Base-by-base conservation (phyloP, 2,888 invertebrate species). In the Drosophila putrida region DNA sequence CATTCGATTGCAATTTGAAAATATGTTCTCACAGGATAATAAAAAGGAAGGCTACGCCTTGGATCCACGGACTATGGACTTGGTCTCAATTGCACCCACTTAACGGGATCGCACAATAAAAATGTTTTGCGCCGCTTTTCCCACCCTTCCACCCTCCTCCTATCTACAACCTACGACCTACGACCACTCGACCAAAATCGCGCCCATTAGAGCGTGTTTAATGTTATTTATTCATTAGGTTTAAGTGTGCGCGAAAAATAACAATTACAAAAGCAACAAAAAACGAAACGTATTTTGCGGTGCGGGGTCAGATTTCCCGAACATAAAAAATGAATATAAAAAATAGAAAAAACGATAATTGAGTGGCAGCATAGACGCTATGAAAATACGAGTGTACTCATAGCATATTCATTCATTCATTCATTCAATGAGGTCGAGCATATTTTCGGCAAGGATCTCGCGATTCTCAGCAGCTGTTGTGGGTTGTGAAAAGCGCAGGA, bases 221-320 rank as follows among this genome's bases (percentile, higher is more conserved):
- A 89, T 89, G 88, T 90, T 89, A 90, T 89, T 89, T 89, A 90
- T 90, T 89, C 88, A 89, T 89, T 89, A 89, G 79, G 84, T 79
- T 88, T 78, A 85, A 88, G 89, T 80, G 80, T 84, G 81, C 80
- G 74, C 89, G 80, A 87, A 82, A 87, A 87, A 86, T 82, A 85
- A 85, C 88, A 86, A 82, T 85, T 87, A 82, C 80, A 75, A 78
- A 75, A 75, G 49, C 41, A 61, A 65, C 58, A 78, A 79, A 72
- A 59, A 78, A 65, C 49, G 49, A 75, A 63, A 64, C 69, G 63
- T 51, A 71, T 76, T 83, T 79, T 33, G 31, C 39, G 65, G 64
- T 62, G 50, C 74, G 75, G 79, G 84, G 79, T 86, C 84, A 79
- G 71, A 84, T 83, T 83, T 86, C 79, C 84, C 69, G 51, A 82